A percentile compares a stretch with the other conserved stretches of the same genome.
Evolutionary conservation across 2,113 vertebrate species (phyloP).

Genomic region (Conger conger): DNA sequence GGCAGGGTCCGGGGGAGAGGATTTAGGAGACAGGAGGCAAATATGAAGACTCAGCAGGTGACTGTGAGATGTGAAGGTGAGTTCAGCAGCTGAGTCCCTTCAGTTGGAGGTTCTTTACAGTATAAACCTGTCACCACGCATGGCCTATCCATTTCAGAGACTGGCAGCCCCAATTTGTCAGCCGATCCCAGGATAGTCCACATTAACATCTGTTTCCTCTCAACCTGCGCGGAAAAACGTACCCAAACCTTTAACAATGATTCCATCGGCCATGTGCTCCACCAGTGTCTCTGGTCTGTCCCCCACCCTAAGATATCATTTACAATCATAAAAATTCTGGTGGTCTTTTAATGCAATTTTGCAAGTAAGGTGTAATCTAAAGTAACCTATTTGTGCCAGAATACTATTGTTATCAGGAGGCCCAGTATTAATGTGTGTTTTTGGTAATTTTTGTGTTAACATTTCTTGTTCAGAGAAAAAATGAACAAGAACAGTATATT

Average conservation of each 20-base stretch:
- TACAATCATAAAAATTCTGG: not conserved
- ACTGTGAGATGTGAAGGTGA: not conserved
- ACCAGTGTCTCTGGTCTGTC: not conserved
- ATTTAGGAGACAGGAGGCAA: not conserved
- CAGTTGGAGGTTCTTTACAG: not conserved
- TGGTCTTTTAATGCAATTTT: not conserved
- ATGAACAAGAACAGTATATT: not conserved
- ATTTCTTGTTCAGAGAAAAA: not conserved
- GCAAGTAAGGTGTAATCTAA: not conserved
- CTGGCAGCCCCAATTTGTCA: not conserved
- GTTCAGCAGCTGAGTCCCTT: not conserved
- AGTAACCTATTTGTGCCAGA: not conserved
- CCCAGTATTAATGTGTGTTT: too few relatives aligned
- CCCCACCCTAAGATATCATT: not conserved
- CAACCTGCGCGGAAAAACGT: not conserved
- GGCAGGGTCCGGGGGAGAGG: not conserved
- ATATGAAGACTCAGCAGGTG: not conserved
- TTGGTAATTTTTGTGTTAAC: too few relatives aligned
- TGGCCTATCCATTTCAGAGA: not conserved
- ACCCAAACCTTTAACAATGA: not conserved
- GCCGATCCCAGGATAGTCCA: not conserved
- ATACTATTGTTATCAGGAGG: too few relatives aligned
- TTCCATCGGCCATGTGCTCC: not conserved
- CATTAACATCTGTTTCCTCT: not conserved
- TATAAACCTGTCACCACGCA: constrained; percentile 2